Evolutionary conservation across 2,113 vertebrate species (phyloP), one percentile per base, ranked within the genome.

Genomic region (Struthidea cinerea): DNA sequence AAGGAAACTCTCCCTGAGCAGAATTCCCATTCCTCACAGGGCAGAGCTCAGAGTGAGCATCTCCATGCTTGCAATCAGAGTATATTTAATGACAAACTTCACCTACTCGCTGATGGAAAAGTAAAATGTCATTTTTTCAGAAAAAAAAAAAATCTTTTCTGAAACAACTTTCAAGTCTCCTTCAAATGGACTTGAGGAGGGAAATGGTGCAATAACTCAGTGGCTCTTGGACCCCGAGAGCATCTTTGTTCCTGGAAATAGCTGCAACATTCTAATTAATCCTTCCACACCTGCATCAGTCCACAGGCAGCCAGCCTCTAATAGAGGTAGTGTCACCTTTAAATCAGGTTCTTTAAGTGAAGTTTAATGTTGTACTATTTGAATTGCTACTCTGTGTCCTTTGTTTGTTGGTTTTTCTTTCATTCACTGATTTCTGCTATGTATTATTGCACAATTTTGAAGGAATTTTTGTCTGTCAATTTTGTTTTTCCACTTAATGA

Each of bases 361-460:
- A 88, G 86, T 92, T 96, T 97, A 92, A 94, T 86, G 87, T 67
- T 94, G 57, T 94, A 68, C 70, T 53, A 57, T 96, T 97, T 95
- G 53, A 88, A 52, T 95, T 81, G 92, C 94, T 97, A 93, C 44
- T 92, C 50, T 77, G 7, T 92, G 39, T 87, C 55, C 60, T 65
- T 57, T 59, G 9, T 42, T 32, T 19, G 70, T 10, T 60, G 27
- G 24, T 3, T 85, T 17, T 26, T 49, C 15, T 26, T 28, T 21
- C 52, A 69, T 81, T 96, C 94, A 67, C 89, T 89, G 91, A 93
- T 95, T 96, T 97, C 92, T 96, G 97, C 96, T 96, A 65, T 93
- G 94, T 96, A 42, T 97, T 96, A 96, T 97, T 96, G 96, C 97
- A 98, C 97, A 98, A 84, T 84, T 96, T 97, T 92, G 96, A 97